These are phyloP conservation scores for Sceloporus tristichus DNA, from an alignment of 2,113 vertebrate genomes.

Conservation along the genomic window DNA sequence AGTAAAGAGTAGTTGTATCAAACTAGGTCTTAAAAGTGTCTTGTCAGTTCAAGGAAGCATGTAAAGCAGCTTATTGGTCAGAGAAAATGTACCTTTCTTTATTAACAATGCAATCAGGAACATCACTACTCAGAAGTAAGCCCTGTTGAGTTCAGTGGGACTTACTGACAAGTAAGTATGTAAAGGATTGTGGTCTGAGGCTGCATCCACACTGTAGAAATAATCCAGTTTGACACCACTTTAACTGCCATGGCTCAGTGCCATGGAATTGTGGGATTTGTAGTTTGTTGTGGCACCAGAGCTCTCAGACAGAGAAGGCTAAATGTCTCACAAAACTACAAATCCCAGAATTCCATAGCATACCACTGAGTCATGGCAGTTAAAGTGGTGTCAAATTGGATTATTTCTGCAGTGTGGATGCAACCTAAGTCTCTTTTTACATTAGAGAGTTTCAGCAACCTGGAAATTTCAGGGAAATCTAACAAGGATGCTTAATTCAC, in stretches of 20 bases:
- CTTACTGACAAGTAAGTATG: not conserved
- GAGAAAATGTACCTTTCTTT: not conserved
- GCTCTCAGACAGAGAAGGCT: no score
- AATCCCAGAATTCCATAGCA: no score
- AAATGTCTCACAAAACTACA: no score
- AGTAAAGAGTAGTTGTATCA: not conserved
- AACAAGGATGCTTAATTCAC: not conserved
- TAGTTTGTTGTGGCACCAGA: no score
- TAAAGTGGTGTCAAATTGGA: no score
- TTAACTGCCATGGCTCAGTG: no score
- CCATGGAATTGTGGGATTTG: no score
- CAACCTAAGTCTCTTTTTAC: not conserved
- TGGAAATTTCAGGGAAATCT: not conserved
- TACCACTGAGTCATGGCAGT: no score
- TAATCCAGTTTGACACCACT: no score
- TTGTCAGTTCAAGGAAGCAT: not conserved
- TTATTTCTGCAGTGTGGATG: no score
- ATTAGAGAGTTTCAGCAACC: not conserved
- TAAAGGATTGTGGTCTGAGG: not conserved
- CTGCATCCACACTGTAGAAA: no score
- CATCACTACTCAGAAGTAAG: not conserved
- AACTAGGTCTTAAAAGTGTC: rapidly evolving
- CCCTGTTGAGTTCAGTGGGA: not conserved
- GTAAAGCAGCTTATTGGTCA: not conserved
- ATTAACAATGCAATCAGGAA: not conserved